Evolutionary conservation across 2,113 vertebrate species (phyloP), one percentile per base, ranked within the genome.

Genomic region (Chloebia gouldiae): DNA sequence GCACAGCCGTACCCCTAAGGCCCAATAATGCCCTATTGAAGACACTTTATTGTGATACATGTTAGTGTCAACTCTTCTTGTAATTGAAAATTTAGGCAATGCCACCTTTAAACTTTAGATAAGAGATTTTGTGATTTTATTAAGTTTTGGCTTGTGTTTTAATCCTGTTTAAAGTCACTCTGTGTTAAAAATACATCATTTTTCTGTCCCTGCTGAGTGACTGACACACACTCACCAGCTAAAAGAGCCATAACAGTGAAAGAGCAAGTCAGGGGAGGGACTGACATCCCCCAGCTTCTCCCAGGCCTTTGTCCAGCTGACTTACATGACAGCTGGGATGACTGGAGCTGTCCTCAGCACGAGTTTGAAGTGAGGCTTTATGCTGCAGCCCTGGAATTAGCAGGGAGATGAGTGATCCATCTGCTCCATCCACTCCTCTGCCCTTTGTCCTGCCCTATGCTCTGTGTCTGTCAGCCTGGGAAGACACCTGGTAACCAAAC

Each of bases 391-490:
- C 22, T 65, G 77, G 71, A 92, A 81, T 93, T 39, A 86, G 60
- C 42, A 17, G 54, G 5, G 80, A 81, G 88, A 88, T 92, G 96
- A 95, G 88, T 70, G 88, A 95, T 93, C 76, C 33, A 0, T 33
- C 59, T 24, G 2, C 33, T 31, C 39, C 35, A 33, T 66, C 76
- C 31, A 9, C 51, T 44, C 49, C 35, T 56, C 50, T 64, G 42
- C 83, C 75, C 40, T 94, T 93, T 93, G 77, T 91, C 56, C 54
- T 83, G 51, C 59, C 23, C 8, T 19, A n/a, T 65, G 82, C 77
- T 72, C 61, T 50, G 42, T 93, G 70, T 77, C 75, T 59, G 61
- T 53, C 70, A 66, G 0, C 19, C 63, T 53, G 47, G 59, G 84
- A 57, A 54, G 59, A 47, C 28, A 39, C 39, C 54, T 63, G 86